A percentile compares a stretch with the other conserved stretches of the same genome.
phyloP scores from a whole-genome alignment of 2,113 vertebrate genomes.

The Colaptes auratus region DNA sequence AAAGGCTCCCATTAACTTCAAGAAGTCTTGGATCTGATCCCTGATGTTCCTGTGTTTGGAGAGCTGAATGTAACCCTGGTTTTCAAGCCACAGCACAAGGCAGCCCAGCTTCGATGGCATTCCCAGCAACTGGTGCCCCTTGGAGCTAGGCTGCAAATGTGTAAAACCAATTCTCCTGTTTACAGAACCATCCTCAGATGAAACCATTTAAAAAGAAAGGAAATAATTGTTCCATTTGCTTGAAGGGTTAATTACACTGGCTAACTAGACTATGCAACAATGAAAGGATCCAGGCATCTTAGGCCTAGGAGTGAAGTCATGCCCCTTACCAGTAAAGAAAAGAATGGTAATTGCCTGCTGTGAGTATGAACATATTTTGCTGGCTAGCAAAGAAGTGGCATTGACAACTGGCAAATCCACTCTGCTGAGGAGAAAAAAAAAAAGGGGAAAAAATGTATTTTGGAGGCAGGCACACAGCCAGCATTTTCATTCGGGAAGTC shows the following conservation, averaged over 20 bases:
- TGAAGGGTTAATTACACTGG: slow-evolving; percentile 53
- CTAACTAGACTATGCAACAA: not conserved
- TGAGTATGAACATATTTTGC: slow-evolving; percentile 44
- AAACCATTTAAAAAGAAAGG: slow-evolving; percentile 35
- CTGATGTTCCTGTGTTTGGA: not conserved
- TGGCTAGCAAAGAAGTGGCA: slow-evolving; percentile 58
- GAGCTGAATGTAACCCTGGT: not conserved
- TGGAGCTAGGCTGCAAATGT: not conserved
- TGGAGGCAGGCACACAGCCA: slow-evolving; percentile 56
- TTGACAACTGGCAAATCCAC: slow-evolving; percentile 59
- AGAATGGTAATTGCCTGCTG: slow-evolving; percentile 64
- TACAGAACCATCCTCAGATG: slow-evolving; percentile 15
- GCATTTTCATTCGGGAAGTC: slow-evolving; percentile 58
- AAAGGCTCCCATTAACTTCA: slow-evolving; percentile 63
- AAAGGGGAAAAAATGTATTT: not conserved
- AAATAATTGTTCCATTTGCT: slow-evolving; percentile 37
- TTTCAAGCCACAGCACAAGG: not conserved
- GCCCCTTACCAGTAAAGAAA: slow-evolving; percentile 58
- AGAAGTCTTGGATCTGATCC: not conserved
- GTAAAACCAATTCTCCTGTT: not conserved
- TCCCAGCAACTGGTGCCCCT: not conserved
- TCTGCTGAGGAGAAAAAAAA: slow-evolving; percentile 41
- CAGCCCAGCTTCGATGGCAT: not conserved
- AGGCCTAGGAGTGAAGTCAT: slow-evolving; percentile 60
- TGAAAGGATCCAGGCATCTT: slow-evolving; percentile 47